phyloP scores from a whole-genome alignment of 2,797 vertebrate genomes.

The Mareca strepera region DNA sequence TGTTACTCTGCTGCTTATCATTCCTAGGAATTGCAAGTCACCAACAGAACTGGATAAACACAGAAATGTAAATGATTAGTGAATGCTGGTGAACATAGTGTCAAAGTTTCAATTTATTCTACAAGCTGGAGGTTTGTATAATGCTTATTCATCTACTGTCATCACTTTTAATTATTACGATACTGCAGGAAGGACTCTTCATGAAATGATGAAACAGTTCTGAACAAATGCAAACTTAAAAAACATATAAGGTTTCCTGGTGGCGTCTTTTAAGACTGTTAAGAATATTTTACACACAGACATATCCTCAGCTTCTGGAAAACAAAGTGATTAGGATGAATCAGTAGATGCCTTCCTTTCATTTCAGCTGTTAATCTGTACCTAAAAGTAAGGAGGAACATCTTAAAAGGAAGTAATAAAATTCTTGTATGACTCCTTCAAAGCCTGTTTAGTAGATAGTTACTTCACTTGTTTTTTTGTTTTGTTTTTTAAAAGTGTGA shows the following conservation, averaged over 20 bases:
- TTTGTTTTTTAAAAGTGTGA: neutral
- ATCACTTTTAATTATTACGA: neutral
- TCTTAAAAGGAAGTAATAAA: neutral
- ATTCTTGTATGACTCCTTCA: neutral
- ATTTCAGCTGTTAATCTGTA: neutral
- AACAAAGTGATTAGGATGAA: neutral
- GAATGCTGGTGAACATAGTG: neutral
- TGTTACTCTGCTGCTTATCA: neutral
- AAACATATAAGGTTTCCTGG: neutral
- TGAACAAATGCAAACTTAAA: neutral
- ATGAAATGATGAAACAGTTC: neutral
- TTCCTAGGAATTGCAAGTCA: neutral
- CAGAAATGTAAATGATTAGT: slow-evolving; percentile 26
- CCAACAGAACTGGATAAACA: neutral
- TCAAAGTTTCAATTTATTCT: neutral
- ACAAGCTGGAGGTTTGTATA: neutral
- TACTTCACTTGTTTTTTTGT: neutral
- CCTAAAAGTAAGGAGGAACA: neutral
- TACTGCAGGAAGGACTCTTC: neutral
- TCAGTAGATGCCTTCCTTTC: neutral
- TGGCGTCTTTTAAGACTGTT: neutral
- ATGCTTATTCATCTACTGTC: neutral
- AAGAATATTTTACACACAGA: neutral
- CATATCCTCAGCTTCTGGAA: neutral
- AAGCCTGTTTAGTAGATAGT: neutral